phyloP scores from a whole-genome alignment of 2,113 vertebrate genomes.

The Peromyscus maniculatus region DNA sequence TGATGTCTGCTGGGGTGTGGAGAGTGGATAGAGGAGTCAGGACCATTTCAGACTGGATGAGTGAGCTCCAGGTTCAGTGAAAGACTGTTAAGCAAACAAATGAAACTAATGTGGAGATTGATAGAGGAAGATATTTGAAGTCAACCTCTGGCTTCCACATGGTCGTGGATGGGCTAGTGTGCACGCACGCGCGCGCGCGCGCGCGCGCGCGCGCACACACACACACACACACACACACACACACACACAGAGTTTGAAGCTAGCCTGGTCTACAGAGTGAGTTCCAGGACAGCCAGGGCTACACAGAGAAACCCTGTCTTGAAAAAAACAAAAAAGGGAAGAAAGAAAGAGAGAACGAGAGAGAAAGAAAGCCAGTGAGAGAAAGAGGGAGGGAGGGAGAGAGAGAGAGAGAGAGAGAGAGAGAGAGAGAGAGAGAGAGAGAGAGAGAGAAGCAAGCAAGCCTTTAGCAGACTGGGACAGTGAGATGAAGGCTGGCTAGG shows the following conservation, averaged over 20 bases:
- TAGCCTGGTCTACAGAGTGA: not conserved
- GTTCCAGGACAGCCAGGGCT: not conserved
- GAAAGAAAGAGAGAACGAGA: not conserved
- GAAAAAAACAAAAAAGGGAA: not conserved
- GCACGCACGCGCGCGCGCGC: not conserved
- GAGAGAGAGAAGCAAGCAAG: not conserved
- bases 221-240: no score
- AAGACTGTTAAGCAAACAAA: not conserved
- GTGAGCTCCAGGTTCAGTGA: not conserved
- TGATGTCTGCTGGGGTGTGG: not conserved
- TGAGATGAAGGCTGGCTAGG: accelerated
- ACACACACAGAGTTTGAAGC: not conserved
- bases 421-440: no score
- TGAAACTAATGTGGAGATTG: not conserved
- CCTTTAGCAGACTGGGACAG: no score
- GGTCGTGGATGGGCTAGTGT: not conserved
- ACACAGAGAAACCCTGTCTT: not conserved
- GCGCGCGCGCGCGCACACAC: no score
- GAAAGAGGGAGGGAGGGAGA: no score
- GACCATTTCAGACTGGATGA: no score
- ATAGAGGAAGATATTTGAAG: not conserved
- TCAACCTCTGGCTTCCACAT: not conserved
- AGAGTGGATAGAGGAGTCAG: not conserved
- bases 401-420: no score
- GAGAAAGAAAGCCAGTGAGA: no score